Conservation (phyloP, 2,797 vertebrate genomes). For the Triplophysa bombifrons region DNA sequence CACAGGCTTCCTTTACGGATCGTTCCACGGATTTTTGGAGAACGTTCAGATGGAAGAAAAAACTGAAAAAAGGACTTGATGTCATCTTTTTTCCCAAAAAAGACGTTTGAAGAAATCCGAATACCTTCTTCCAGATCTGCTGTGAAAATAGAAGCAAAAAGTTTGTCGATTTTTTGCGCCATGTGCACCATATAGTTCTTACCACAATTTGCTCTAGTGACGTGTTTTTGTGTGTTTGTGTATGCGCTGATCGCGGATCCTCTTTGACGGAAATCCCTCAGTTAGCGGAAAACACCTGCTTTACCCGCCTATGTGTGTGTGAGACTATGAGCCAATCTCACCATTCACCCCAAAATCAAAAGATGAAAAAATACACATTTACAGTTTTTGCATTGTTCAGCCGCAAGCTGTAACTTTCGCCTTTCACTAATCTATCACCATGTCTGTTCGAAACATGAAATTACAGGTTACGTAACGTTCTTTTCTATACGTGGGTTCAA, state of each 20-base stretch:
- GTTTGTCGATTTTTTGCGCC: slow-evolving; percentile 55
- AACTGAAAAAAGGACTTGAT: slow-evolving; percentile 65
- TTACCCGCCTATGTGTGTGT: slow-evolving; percentile 50
- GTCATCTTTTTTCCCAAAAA: slow-evolving; percentile 73
- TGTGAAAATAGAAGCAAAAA: slow-evolving; percentile 64
- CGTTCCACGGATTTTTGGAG: slow-evolving; percentile 63
- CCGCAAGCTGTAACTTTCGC: no score
- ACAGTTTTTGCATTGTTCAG: neutral
- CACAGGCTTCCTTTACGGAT: slow-evolving; percentile 63
- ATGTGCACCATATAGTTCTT: slow-evolving; percentile 50
- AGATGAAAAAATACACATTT: neutral
- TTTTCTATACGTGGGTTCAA: no score
- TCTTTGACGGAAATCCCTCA: slow-evolving; percentile 50
- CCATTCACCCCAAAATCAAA: slow-evolving; percentile 10
- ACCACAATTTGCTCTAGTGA: slow-evolving; percentile 46
- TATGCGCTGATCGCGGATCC: slow-evolving; percentile 25
- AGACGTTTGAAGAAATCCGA: slow-evolving; percentile 66
- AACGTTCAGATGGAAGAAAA: slow-evolving; percentile 68
- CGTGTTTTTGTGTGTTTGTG: slow-evolving; percentile 23
- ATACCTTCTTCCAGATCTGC: slow-evolving; percentile 72
- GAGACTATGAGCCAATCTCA: slow-evolving; percentile 40
- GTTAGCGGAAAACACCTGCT: slow-evolving; percentile 49
- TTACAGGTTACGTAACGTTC: no score
- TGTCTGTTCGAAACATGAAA: no score
- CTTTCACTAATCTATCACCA: no score